These are phyloP conservation scores for Knipowitschia caucasica DNA, from an alignment of 2,797 vertebrate genomes.

Conservation along the genomic window DNA sequence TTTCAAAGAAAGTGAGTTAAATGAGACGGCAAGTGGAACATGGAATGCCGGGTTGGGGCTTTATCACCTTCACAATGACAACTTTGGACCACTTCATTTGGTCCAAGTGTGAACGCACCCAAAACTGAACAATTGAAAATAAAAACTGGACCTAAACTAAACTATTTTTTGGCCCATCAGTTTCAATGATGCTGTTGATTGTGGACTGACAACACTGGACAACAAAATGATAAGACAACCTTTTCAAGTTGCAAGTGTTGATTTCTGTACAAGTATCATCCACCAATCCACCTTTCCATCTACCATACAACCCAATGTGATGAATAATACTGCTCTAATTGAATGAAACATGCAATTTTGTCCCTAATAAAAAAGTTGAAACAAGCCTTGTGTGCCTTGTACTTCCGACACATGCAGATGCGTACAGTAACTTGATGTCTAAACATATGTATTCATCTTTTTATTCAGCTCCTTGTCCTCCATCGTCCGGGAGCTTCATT, in stretches of 20 bases:
- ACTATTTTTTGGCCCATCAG: not conserved
- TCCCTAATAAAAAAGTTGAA: not conserved
- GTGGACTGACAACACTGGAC: not conserved
- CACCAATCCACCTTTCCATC: no score
- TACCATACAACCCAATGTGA: not conserved
- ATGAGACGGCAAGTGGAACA: no score
- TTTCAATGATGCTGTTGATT: not conserved
- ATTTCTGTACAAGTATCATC: not conserved
- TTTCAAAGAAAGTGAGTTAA: no score
- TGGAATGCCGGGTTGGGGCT: no score
- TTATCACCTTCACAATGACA: no score
- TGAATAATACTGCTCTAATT: no score
- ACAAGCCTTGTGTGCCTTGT: not conserved
- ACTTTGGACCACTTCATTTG: no score
- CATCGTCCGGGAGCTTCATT: conserved; percentile 43
- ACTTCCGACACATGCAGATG: not conserved
- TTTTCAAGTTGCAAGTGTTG: not conserved
- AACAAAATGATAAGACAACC: not conserved
- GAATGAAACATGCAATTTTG: not conserved
- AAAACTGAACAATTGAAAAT: not conserved
- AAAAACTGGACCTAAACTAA: not conserved
- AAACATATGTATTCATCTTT: not conserved
- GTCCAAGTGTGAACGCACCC: not conserved
- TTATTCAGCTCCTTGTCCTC: conserved; percentile 73
- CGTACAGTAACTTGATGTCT: not conserved